phyloP scores from a whole-genome alignment of 2,888 invertebrate species.

The Leucoma salicis region DNA sequence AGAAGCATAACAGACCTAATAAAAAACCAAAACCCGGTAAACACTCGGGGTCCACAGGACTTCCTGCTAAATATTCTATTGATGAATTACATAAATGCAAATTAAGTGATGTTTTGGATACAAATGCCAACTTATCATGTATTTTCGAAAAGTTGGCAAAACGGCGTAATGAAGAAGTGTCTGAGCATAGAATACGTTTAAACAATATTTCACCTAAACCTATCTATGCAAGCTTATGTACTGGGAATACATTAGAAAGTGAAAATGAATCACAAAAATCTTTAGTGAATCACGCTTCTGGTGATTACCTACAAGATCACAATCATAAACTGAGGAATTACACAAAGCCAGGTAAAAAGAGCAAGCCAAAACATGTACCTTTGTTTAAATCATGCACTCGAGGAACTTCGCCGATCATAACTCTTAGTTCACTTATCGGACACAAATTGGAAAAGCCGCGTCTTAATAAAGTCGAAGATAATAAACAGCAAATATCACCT shows the following conservation, averaged over 20 bases:
- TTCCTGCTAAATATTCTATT: not conserved
- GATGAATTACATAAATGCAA: not conserved
- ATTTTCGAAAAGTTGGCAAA: not conserved
- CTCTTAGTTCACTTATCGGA: not conserved
- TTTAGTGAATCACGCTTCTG: not conserved
- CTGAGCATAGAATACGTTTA: not conserved
- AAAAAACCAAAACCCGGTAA: not conserved
- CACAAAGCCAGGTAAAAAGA: not conserved
- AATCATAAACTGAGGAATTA: not conserved
- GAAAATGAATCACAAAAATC: not conserved
- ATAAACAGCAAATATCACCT: not conserved
- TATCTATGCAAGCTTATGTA: not conserved
- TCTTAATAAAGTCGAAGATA: not conserved
- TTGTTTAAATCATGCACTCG: not conserved
- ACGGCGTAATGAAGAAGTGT: not conserved
- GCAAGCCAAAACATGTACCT: not conserved
- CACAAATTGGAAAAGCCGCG: not conserved
- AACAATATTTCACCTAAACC: not conserved
- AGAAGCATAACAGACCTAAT: not conserved
- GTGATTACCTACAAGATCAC: not conserved
- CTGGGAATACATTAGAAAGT: not conserved
- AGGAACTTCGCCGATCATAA: not conserved
- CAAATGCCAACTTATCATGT: not conserved
- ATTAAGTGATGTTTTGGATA: not conserved
- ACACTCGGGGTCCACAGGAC: not conserved